Conservation (phyloP, 1,140 invertebrate species). For the Sinella curviseta region DNA sequence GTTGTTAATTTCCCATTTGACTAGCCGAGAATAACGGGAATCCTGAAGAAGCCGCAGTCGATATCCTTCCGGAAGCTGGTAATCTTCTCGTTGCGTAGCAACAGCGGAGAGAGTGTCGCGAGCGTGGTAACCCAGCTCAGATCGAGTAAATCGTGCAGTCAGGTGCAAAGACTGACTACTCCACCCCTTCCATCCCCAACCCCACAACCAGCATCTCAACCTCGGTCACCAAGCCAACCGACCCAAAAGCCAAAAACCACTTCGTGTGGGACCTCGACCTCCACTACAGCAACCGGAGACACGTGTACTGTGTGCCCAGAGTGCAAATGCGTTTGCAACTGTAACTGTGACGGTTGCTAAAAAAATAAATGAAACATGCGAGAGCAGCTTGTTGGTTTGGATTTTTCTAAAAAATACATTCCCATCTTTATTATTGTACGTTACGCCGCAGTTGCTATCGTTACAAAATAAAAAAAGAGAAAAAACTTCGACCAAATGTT, state of each 20-base stretch:
- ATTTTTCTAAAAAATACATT: too few species aligned
- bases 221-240: not conserved
- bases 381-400: too few species aligned
- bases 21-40: not conserved
- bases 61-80: not conserved
- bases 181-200: not conserved
- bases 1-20: not conserved
- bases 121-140: not conserved
- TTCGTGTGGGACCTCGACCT: not conserved
- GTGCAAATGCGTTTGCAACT: not conserved
- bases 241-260: not conserved
- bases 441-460: too few species aligned
- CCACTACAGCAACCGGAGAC: not conserved
- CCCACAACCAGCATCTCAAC: not conserved
- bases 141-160: not conserved
- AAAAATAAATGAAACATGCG: too few species aligned
- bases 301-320: not conserved
- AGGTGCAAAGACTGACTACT: not conserved
- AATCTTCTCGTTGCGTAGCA: not conserved
- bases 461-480: too few species aligned
- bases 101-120: not conserved
- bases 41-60: not conserved
- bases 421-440: too few species aligned
- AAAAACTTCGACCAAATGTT: too few species aligned
- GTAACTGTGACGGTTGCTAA: not conserved